These are phyloP conservation scores for Drosophila carrolli DNA, from an alignment of 1,140 invertebrate species.

Conservation along the genomic window DNA sequence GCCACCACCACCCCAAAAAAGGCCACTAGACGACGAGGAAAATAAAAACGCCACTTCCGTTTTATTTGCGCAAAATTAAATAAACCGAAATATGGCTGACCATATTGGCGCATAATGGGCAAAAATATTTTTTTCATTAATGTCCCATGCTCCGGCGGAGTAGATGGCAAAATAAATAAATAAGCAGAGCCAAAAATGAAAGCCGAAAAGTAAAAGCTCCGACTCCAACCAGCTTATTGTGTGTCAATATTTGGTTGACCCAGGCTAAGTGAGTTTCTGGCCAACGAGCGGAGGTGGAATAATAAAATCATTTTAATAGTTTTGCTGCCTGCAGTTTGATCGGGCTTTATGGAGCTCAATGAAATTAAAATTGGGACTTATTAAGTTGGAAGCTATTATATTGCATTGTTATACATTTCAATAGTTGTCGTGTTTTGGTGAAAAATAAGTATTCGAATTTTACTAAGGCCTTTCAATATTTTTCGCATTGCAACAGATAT, in stretches of 20 bases:
- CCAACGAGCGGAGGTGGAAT: slow-evolving; percentile 31
- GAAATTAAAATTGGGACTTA: slow-evolving; percentile 3
- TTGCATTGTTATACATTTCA: too few species aligned
- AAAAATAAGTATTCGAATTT: too few species aligned
- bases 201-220: slow-evolving; percentile 80
- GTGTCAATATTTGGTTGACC: slow-evolving; percentile 73
- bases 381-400: slow-evolving; percentile 1
- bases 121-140: slow-evolving; percentile 83
- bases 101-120: slow-evolving; percentile 81
- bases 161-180: slow-evolving; percentile 61
- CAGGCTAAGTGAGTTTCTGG: slow-evolving; percentile 15
- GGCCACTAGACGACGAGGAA: slow-evolving; percentile 38
- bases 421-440: background rate
- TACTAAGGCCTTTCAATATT: too few species aligned
- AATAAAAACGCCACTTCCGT: slow-evolving; percentile 82
- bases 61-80: slow-evolving; percentile 83
- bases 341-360: slow-evolving; percentile 17
- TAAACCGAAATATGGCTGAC: slow-evolving; percentile 82
- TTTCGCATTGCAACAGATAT: too few species aligned
- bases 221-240: slow-evolving; percentile 64
- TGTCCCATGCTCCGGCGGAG: slow-evolving; percentile 47
- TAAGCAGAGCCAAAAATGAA: slow-evolving; percentile 59
- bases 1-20: slow-evolving; percentile 33
- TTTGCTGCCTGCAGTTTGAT: slow-evolving; percentile 24
- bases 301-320: slow-evolving; percentile 57